phyloP scores from a whole-genome alignment of 2,888 invertebrate genomes.

The Cephonodes hylas region DNA sequence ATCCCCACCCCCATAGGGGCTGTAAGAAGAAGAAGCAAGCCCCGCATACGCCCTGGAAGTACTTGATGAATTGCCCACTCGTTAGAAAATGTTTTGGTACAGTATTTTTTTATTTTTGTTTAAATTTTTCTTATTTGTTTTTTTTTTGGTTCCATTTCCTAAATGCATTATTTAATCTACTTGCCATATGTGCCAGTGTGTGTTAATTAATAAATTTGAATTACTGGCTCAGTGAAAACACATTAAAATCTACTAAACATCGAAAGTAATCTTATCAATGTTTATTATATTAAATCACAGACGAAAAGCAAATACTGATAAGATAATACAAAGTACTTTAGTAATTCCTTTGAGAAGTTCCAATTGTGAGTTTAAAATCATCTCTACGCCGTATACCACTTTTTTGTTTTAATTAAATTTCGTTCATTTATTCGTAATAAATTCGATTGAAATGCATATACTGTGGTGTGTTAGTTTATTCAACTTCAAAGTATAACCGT shows the following conservation, averaged over 20 bases:
- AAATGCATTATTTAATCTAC: neutral
- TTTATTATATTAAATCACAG: conserved; percentile 18
- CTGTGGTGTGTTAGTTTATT: too few relatives aligned
- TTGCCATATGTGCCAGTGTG: neutral
- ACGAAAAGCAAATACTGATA: conserved; percentile 17
- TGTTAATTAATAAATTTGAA: neutral
- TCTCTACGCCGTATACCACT: neutral
- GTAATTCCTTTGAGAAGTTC: neutral
- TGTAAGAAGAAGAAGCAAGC: conserved; percentile 78
- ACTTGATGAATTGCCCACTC: conserved; percentile 82
- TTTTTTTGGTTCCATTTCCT: conserved; percentile 7
- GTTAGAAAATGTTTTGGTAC: conserved; percentile 82
- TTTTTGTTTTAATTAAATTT: neutral
- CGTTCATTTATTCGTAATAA: neutral
- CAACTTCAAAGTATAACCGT: too few relatives aligned
- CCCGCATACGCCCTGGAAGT: conserved; percentile 79
- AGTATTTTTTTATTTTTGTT: conserved; percentile 55
- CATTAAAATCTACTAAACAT: conserved; percentile 22
- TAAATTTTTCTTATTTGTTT: conserved; percentile 23
- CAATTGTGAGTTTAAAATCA: neutral
- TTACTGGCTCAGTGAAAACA: conserved; percentile 12
- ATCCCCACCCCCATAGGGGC: conserved; percentile 67
- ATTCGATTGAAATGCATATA: too few relatives aligned
- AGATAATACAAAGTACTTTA: conserved; percentile 15
- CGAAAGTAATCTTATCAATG: conserved; percentile 22